phyloP scores from a whole-genome alignment of 2,888 invertebrate genomes.

The Dione vanillae region DNA sequence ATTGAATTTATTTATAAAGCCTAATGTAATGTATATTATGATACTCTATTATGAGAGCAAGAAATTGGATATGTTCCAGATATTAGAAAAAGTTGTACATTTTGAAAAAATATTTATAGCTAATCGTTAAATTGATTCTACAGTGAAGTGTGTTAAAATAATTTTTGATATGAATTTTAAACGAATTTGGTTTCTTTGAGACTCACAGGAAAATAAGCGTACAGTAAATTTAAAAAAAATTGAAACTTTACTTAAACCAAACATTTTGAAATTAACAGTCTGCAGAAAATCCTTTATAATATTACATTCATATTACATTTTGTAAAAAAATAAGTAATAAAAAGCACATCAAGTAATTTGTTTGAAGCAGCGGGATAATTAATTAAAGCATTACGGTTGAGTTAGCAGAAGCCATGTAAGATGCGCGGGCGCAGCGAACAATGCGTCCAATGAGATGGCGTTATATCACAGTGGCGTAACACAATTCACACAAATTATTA shows the following conservation, averaged over 20 bases:
- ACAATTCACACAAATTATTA: constrained; percentile 38
- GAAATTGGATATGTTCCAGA: no score
- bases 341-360: constrained; percentile 42
- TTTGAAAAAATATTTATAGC: no score
- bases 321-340: not conserved
- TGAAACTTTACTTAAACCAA: not conserved
- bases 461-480: constrained; percentile 65
- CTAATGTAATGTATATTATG: not conserved
- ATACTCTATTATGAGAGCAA: no score
- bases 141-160: no score
- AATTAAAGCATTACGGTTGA: constrained; percentile 58
- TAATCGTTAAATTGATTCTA: no score
- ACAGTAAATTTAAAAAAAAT: no score
- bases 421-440: constrained; percentile 52
- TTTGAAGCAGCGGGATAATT: constrained; percentile 64
- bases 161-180: no score
- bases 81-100: no score
- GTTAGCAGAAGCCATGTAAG: constrained; percentile 48
- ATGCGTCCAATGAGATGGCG: constrained; percentile 47
- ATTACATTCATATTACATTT: not conserved
- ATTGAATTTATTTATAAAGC: not conserved
- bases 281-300: not conserved
- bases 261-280: not conserved
- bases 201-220: no score
- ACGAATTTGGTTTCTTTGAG: no score